Evolutionary conservation across 2,113 vertebrate genomes (phyloP), one percentile per base, ranked within the genome.

Genomic region (Rhinoptilus africanus): DNA sequence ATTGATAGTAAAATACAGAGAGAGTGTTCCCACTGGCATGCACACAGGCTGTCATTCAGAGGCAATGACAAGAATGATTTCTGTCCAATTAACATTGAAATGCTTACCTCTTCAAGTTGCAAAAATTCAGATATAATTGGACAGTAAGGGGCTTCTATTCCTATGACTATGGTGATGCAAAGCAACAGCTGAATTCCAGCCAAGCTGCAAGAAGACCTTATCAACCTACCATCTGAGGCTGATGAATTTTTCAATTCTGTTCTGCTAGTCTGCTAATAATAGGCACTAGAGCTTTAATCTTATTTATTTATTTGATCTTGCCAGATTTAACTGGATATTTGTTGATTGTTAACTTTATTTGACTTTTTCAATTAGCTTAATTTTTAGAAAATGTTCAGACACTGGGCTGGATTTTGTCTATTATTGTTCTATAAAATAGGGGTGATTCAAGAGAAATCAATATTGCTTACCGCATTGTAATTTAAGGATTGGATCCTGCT

Each of bases 261-360:
- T 92, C 84, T 69, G 37, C 64, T 85, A 69, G 67, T 86, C 64
- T 90, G 84, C 91, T 97, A 97, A 95, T 94, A 94, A 93, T 92
- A 96, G 85, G 67, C 57, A 43, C 51, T 56, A 60, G 73, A 72
- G 8, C 5, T 92, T 95, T 96, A 97, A 96, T 94, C 74, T 92
- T 92, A 87, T 95, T 96, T 95, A 93, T 95, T 89, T 91, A 93
- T 94, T 95, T 97, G 76, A 92, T 94, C 80, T 91, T 96, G 73
- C 53, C 85, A 85, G 45, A 37, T 96, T 97, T 95, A 96, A 92
- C 60, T 91, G 41, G 64, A 66, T 95, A 97, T 96, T 81, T 97
- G 89, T 78, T 95, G 89, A 97, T 91, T 93, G 84, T 80, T 97
- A 96, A 95, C 92, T 97, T 97, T 91, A 97, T 96, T 96, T 97